These are phyloP conservation scores for Psix sp. DNA, from an alignment of 1,140 invertebrate genomes.

Conservation along the genomic window DNA sequence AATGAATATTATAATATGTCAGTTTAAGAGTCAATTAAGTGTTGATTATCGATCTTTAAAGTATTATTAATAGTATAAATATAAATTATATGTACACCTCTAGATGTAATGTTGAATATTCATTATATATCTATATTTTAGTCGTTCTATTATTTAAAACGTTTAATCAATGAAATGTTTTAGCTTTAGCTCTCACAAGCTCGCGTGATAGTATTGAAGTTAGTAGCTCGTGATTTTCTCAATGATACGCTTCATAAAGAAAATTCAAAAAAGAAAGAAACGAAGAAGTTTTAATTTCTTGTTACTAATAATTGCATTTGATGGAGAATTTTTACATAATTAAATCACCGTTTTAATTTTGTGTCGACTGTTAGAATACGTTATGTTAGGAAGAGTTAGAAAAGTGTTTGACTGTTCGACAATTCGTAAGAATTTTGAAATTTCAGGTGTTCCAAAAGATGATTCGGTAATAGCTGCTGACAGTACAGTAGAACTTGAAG, in stretches of 20 bases:
- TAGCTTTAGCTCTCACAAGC: conserved; percentile 31
- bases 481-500: conserved; percentile 79
- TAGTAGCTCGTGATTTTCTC: conserved; percentile 41
- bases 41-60: too few relatives aligned
- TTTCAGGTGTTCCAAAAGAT: conserved; percentile 72
- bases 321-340: not conserved
- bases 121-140: conserved; percentile 3
- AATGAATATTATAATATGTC: too few relatives aligned
- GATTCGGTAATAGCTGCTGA: conserved; percentile 72
- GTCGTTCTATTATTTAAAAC: conserved; percentile 42
- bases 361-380: conserved; percentile 3
- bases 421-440: conserved; percentile 60
- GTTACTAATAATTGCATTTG: not conserved
- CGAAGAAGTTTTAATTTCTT: conserved; percentile 11
- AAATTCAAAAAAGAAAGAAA: conserved; percentile 32
- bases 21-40: too few relatives aligned
- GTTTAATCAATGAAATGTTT: conserved; percentile 51
- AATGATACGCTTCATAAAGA: conserved; percentile 51
- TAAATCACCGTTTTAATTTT: conserved; percentile 5
- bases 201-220: conserved; percentile 32
- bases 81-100: too few relatives aligned
- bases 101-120: not conserved
- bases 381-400: conserved; percentile 58
- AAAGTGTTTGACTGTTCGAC: conserved; percentile 51
- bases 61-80: too few relatives aligned